Evolutionary conservation across 2,113 vertebrate genomes (phyloP), one percentile per base, ranked within the genome.

Genomic region (Rhombomys opimus): DNA sequence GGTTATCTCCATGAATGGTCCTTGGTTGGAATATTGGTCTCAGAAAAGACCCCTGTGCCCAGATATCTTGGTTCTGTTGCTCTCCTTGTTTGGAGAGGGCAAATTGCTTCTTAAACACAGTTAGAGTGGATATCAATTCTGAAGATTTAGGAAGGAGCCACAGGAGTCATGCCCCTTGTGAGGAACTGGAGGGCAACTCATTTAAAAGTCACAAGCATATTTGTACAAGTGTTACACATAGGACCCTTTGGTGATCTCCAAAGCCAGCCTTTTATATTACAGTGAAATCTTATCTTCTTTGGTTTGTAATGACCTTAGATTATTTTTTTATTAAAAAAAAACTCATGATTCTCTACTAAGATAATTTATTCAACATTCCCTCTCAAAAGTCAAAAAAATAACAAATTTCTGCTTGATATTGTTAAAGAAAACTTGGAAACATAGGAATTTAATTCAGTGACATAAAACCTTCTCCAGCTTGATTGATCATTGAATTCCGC

Each of bases 311-410:
- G 81, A 77, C 38, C 12, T 88, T 85, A 30, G 13, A 38, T 82
- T 46, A 46, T 46, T 75, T 38, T 91, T 10, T 81, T 27, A 73
- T 68, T n/a, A n/a, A 54, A 57, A 35, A 94, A 82, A 14, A 93
- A 93, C 77, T 1, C 52, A 54, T 13, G 35, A 92, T 90, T 90
- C 12, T 76, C 22, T 17, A 46, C 41, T 90, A 9, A 67, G 7
- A 65, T 27, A 23, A 46, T 88, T 96, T 92, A 75, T n/a, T 90
- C 22, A 76, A 6, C 25, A 87, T 57, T 27, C 6, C 22, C 92
- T 91, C n/a, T 85, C 41, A 91, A 91, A 95, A 18, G 27, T 68
- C 38, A 89, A 89, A 22, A 92, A 65, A 46, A 80, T 35, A 57
- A 72, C 41, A 92, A 72, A 94, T 32, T 88, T 86, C 46, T 77